These are phyloP conservation scores for Periparus ater DNA, from an alignment of 2,797 vertebrate genomes.

Conservation along the genomic window DNA sequence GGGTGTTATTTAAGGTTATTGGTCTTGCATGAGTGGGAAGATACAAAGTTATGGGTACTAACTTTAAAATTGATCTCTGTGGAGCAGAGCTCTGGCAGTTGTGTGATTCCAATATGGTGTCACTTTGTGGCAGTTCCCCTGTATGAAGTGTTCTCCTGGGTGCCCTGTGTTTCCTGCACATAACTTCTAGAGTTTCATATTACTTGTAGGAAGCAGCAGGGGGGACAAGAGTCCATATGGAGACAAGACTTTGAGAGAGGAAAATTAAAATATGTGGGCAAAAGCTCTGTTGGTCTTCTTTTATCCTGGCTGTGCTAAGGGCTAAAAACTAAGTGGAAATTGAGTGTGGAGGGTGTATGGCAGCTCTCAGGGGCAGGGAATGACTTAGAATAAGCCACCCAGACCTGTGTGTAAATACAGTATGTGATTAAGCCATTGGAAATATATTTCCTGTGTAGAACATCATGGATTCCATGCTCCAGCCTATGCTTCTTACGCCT, in stretches of 20 bases:
- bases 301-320: not conserved
- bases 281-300: not conserved
- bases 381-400: not conserved
- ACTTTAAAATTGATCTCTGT: not conserved
- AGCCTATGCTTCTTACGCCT: not conserved
- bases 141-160: not conserved
- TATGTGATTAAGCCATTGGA: not conserved
- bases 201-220: not conserved
- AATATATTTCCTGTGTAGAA: not conserved
- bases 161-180: not conserved
- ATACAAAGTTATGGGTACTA: not conserved
- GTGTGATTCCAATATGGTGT: not conserved
- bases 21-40: not conserved
- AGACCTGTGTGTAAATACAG: not conserved
- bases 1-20: not conserved
- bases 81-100: not conserved
- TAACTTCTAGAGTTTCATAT: not conserved
- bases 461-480: not conserved
- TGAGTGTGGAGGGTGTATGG: not conserved
- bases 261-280: not conserved
- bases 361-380: not conserved
- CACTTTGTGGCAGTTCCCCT: not conserved
- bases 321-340: not conserved
- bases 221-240: not conserved
- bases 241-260: not conserved